Base-by-base conservation (phyloP, 2,113 vertebrate genomes). In the Nycticryphes semicollaris region DNA sequence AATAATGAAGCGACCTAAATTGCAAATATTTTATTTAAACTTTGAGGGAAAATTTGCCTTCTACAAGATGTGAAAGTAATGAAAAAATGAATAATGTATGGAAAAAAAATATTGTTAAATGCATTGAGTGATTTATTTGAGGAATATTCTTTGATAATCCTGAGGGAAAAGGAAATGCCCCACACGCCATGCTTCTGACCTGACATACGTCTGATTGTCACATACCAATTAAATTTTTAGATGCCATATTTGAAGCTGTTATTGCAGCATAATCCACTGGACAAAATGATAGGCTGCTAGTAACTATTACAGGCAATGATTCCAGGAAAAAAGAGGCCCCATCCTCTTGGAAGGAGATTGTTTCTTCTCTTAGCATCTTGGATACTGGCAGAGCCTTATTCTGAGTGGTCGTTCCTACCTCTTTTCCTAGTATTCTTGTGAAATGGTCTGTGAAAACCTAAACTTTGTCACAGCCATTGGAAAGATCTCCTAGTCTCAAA, bases 81-180 rank as follows among this genome's bases (percentile, higher is more conserved):
- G 81, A 90, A 96, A 94, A 91, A 86, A 77, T 94, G 6, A 94
- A 94, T 95, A 74, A 93, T 84, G 24, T 37, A 94, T 94, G 30
- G 28, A 8, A 2, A 6, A 62, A 73, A 94, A 95, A 70, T 30
- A 63, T 67, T 12, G 83, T 54, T 74, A 94, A 90, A 78, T 59
- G 20, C 23, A 75, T 9, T 60, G 54, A 67, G 54, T 76, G 23
- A 77, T 18, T 53, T 93, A 83, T 62, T 66, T 92, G 70, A 88
- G 21, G n/a, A 91, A 83, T 77, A 63, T 90, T 80, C 62, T 84
- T 74, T 37, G 89, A 60, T 68, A 84, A 78, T 68, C 43, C 7
- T 64, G 60, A 43, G 23, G 50, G 53, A 30, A 78, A 92, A 69
- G 1, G 66, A 76, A 76, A 63, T 51, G 27, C 7, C 5, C 15